Evolutionary conservation across 2,113 vertebrate genomes (phyloP).

Genomic region (Channa argus): DNA sequence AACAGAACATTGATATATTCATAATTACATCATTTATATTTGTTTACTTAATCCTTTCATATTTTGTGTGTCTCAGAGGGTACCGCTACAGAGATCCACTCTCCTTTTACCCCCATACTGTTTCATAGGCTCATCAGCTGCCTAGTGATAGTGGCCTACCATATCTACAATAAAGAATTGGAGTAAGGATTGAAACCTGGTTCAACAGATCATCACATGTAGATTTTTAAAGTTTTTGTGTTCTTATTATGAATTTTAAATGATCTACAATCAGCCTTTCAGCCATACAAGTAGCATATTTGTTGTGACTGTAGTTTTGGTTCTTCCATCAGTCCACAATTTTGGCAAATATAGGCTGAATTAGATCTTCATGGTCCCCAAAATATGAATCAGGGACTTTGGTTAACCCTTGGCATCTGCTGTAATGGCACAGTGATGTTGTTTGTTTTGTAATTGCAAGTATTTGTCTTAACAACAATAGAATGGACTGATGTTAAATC

Average conservation of each 20-base stretch:
- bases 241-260: background rate
- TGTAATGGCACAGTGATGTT: too few species aligned
- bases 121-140: slow-evolving; percentile 85
- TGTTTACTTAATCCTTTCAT: background rate
- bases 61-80: slow-evolving; percentile 66
- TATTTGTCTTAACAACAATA: background rate
- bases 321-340: too few species aligned
- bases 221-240: background rate
- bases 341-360: too few species aligned
- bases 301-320: too few species aligned
- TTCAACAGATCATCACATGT: background rate
- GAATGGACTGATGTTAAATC: background rate
- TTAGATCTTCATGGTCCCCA: too few species aligned
- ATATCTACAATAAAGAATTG: slow-evolving; percentile 82
- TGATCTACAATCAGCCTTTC: background rate
- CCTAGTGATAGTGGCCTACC: slow-evolving; percentile 86
- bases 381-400: too few species aligned
- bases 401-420: too few species aligned
- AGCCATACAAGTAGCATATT: background rate
- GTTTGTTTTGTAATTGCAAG: too few species aligned
- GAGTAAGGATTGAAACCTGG: slow-evolving; percentile 81
- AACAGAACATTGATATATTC: background rate
- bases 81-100: slow-evolving; percentile 77
- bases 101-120: slow-evolving; percentile 83
- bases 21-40: background rate